A percentile compares a stretch with the other conserved stretches of the same genome.
These are phyloP conservation scores for Watsonalla binaria DNA, from an alignment of 2,888 invertebrate genomes.

Conservation along the genomic window DNA sequence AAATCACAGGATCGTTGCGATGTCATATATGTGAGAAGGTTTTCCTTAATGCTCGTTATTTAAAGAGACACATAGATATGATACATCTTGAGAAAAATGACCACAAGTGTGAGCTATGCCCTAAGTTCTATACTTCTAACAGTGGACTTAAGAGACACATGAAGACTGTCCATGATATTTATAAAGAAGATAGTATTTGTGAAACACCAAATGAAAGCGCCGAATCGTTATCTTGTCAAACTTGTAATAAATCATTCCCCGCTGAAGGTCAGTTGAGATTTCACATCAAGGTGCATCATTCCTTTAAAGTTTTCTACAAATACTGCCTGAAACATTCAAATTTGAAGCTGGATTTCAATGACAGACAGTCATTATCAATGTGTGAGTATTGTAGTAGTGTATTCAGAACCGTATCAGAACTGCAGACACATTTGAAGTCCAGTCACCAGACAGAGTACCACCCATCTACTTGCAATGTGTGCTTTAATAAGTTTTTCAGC, in stretches of 20 bases:
- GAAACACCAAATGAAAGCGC: not conserved
- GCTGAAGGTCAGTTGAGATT: constrained; percentile 41
- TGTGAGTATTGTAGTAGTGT: constrained; percentile 49
- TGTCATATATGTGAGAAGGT: constrained; percentile 50
- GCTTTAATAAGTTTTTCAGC: constrained; percentile 54
- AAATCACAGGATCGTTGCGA: constrained; percentile 27
- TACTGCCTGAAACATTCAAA: constrained; percentile 49
- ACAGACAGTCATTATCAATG: constrained; percentile 23
- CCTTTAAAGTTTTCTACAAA: constrained; percentile 52
- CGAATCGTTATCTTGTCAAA: constrained; percentile 24
- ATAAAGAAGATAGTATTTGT: constrained; percentile 17
- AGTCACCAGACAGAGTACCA: constrained; percentile 50
- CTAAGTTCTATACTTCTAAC: constrained; percentile 57
- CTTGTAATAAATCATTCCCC: constrained; percentile 37
- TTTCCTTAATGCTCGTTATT: constrained; percentile 49
- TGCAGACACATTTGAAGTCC: constrained; percentile 52
- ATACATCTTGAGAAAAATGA: constrained; percentile 46
- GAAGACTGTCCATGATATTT: constrained; percentile 32
- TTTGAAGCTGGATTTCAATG: constrained; percentile 15
- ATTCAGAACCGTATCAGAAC: constrained; percentile 41
- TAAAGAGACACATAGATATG: constrained; percentile 54
- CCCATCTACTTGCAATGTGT: constrained; percentile 56
- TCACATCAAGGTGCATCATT: constrained; percentile 51
- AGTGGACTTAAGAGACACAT: constrained; percentile 51
- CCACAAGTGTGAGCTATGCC: constrained; percentile 50